Conservation (phyloP, 2,888 invertebrate species). For the Diachrysia chrysitis region DNA sequence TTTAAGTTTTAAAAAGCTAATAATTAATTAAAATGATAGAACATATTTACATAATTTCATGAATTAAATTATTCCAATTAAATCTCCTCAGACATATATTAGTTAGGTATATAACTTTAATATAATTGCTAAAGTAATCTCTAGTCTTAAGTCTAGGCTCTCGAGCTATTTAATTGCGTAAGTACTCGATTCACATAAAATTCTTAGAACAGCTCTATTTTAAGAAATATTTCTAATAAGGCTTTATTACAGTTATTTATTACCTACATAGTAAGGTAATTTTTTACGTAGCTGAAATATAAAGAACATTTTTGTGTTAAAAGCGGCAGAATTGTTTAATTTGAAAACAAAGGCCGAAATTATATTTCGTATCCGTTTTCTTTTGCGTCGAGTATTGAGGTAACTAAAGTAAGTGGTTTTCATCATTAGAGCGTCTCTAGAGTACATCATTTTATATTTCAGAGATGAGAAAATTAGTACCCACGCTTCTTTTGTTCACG, state of each 20-base stretch:
- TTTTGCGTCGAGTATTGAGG: conserved; percentile 9
- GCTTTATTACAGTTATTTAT: no score
- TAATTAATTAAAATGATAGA: no score
- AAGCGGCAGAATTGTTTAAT: not conserved
- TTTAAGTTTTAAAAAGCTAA: no score
- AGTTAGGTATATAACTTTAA: not conserved
- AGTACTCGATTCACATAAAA: not conserved
- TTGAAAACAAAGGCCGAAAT: not conserved
- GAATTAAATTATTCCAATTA: no score
- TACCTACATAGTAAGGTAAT: not conserved
- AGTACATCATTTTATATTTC: conserved; percentile 16
- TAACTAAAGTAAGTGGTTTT: conserved; percentile 28
- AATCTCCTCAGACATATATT: no score
- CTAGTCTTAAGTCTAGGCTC: not conserved
- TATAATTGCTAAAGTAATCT: conserved; percentile 4
- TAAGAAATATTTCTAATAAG: not conserved
- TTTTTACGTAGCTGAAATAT: not conserved
- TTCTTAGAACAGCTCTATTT: not conserved
- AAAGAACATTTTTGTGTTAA: not conserved
- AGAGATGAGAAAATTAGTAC: conserved; percentile 5
- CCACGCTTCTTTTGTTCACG: not conserved
- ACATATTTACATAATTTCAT: no score
- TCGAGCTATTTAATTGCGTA: not conserved
- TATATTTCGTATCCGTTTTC: conserved; percentile 2
- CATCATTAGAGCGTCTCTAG: conserved; percentile 18